Evolutionary conservation across 2,797 vertebrate species (phyloP), one percentile per base, ranked within the genome.

Genomic region (Hyperoplus lanceolatus): DNA sequence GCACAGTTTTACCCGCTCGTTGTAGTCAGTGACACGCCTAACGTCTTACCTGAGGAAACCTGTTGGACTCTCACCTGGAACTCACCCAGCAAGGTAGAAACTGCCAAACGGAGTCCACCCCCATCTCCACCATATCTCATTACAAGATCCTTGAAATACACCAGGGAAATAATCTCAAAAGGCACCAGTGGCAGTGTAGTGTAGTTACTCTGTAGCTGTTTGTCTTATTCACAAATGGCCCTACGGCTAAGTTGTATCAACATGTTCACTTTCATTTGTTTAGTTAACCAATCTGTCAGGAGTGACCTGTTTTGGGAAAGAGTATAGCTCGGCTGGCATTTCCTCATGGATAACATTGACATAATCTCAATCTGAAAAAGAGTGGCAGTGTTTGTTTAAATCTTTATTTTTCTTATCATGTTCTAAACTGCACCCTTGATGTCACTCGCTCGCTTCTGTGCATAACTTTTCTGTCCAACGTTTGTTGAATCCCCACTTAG

Each of bases 1-100:
- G 21, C 13, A 9, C n/a, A 56, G 66, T 80, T 86, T 77, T 43
- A 18, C 65, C 2, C 39, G 55, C 59, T 89, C 80, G 29, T 89
- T 80, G 81, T 85, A 85, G 75, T 83, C 8, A 18, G 49, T 57
- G 83, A 86, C 90, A 92, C 85, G 1, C 90, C 91, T 81, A 72
- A 66, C 50, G 63, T 84, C 49, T 53, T 72, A 65, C 59, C 74
- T 77, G 7, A 88, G 63, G 82, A 54, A 90, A 92, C 90, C 90
- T 79, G 90, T 91, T 93, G 84, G 53, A 54, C 8, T 61, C 62
- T 72, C 55, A 8, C 29, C 62, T 66, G 57, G 61, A 75, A 82
- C 60, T 75, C 63, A 73, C 18, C 60, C 76, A 75, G 59, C 49
- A 39, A 1, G 18, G 4, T 6, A 68, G 42, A 79, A 89, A 86